Conservation (phyloP, 1,140 invertebrate species). For the Papilio aristodemus region DNA sequence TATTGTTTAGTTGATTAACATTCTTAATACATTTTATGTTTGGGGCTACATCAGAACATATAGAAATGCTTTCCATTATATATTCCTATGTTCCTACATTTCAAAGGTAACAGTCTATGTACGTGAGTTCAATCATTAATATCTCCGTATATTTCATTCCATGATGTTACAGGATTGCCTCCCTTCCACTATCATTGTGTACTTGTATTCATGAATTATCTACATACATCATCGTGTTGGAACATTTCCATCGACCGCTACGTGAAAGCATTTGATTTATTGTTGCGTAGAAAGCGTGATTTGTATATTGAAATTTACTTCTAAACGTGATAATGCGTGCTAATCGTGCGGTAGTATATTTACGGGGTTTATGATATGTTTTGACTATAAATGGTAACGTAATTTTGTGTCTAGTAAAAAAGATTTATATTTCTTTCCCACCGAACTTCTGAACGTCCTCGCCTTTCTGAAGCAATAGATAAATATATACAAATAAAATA, state of each 20-base stretch:
- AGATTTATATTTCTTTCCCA: no score
- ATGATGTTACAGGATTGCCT: neutral
- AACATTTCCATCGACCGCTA: constrained; percentile 20
- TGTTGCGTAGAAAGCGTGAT: constrained; percentile 23
- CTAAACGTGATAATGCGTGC: constrained; percentile 20
- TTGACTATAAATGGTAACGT: neutral
- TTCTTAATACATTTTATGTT: no score
- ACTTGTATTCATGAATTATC: constrained; percentile 25
- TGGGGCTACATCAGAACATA: no score
- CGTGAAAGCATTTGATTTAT: constrained; percentile 31
- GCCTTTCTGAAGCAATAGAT: no score
- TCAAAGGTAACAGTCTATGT: neutral
- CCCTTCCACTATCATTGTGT: constrained; percentile 10
- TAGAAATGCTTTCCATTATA: neutral
- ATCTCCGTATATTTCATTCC: constrained; percentile 4
- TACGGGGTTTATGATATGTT: constrained; percentile 4
- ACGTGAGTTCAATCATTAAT: constrained; percentile 6
- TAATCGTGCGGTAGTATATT: constrained; percentile 27
- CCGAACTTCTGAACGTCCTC: no score
- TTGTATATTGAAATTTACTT: constrained; percentile 24
- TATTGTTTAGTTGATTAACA: no score
- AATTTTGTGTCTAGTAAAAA: neutral
- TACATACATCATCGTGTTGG: constrained; percentile 4
- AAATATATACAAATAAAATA: no score
- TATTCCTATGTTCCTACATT: neutral